These are phyloP conservation scores for Stercorarius parasiticus DNA, from an alignment of 2,113 vertebrate species.

Conservation along the genomic window DNA sequence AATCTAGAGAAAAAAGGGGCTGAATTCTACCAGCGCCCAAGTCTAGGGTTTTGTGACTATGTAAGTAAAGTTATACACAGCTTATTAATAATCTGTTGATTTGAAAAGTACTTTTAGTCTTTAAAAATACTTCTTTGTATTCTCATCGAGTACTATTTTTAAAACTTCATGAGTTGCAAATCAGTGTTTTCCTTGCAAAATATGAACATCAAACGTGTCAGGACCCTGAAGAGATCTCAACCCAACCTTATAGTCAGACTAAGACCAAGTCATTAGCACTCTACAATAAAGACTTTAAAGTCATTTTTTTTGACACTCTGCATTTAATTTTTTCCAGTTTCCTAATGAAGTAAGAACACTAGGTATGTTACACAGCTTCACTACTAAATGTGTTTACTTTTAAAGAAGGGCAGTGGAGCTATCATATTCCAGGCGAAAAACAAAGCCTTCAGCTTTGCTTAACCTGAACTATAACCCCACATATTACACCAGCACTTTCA, in stretches of 20 bases:
- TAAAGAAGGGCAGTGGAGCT: not conserved
- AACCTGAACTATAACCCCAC: not conserved
- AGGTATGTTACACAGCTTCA: not conserved
- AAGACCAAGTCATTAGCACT: not conserved
- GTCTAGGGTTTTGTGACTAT: not conserved
- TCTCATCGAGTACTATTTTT: not conserved
- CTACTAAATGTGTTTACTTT: conserved; percentile 3
- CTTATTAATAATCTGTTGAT: not conserved
- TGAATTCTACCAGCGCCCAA: not conserved
- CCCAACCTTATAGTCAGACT: not conserved
- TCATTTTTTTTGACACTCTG: not conserved
- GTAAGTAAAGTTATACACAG: not conserved
- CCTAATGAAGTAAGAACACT: not conserved
- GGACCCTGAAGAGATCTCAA: not conserved
- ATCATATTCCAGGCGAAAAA: not conserved
- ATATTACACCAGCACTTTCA: not conserved
- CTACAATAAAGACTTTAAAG: not conserved
- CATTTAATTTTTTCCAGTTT: not conserved
- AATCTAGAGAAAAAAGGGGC: not conserved
- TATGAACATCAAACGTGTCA: not conserved
- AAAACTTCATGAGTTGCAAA: not conserved
- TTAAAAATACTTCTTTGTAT: not conserved
- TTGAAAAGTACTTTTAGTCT: not conserved
- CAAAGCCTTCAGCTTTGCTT: conserved; percentile 16
- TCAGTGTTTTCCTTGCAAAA: not conserved